Base-by-base conservation (phyloP, 2,888 invertebrate genomes). In the Agrotis exclamationis region DNA sequence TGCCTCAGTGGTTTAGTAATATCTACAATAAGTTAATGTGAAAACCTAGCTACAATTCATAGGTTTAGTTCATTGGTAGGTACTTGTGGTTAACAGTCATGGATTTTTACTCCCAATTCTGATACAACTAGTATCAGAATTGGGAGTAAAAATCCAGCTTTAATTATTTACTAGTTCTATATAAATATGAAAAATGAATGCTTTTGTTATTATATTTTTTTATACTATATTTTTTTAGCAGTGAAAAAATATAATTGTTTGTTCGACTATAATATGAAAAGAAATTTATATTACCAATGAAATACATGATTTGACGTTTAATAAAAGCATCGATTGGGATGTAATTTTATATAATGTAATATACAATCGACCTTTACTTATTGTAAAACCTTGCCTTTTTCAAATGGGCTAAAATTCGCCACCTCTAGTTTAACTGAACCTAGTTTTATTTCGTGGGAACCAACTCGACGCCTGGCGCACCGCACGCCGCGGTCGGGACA, bases 401-500 rank as follows among this genome's bases (percentile, higher is more conserved):
- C 33, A 39, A 39, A 39, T 39, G 39, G 1, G 9, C 20, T 22
- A 33, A 6, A 6, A 9, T 63, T 22, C 0, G 20, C 14, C 44
- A 71, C 11, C 16, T 11, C 22, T 45, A 53, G 47, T 47, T 11
- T n/a, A 44, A 39, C 39, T 39, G 45, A 58, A 50, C 76, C 82
- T 84, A 85, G 84, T 83, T 86, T 81, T 82, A 82, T 81, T 85
- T 82, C 76, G 80, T 88, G 84, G 78, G 80, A 80, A 83, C 71
- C 18, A 45, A 39, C 59, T 13, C 53, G 50, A 11, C 51, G 64
- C 48, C 45, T 18, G 39, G 28, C 18, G 16, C 47, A 2, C 47
- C 22, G 39, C 20, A 9, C 44, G 33, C 33, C n/a, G 28, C n/a
- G 33, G 2, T 28, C 63, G 39, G 20, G 9, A 51, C 63, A 62